phyloP scores from a whole-genome alignment of 2,113 vertebrate species.

The Sander lucioperca region DNA sequence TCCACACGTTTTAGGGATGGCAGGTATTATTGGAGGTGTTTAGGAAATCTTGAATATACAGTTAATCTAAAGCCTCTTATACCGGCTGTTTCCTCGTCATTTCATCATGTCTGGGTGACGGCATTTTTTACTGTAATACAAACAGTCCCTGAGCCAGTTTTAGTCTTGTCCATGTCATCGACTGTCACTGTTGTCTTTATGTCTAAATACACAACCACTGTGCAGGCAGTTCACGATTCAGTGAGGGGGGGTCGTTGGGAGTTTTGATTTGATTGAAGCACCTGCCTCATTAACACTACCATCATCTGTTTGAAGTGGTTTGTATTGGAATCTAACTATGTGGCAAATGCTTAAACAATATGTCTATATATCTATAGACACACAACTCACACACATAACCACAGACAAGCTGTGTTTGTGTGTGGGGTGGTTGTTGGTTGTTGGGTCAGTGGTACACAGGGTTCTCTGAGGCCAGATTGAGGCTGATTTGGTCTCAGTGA shows the following conservation, averaged over 20 bases:
- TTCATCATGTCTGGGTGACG: slow-evolving; percentile 33
- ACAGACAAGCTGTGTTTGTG: slow-evolving; percentile 57
- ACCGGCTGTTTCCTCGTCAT: slow-evolving; percentile 21
- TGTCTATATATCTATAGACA: background rate
- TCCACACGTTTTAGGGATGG: slow-evolving; percentile 52
- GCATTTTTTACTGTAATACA: background rate
- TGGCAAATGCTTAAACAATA: slow-evolving; percentile 1
- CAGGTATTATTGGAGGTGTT: slow-evolving; percentile 60
- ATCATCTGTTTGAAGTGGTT: slow-evolving; percentile 1
- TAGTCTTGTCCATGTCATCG: no score
- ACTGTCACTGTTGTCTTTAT: no score
- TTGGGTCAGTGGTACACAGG: slow-evolving; percentile 62
- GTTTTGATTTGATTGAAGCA: background rate
- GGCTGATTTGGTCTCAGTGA: slow-evolving; percentile 81
- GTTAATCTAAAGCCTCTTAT: slow-evolving; percentile 59
- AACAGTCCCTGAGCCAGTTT: slow-evolving; percentile 4
- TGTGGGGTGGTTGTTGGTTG: slow-evolving; percentile 47
- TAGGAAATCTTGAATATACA: slow-evolving; percentile 43
- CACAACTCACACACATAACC: slow-evolving; percentile 7
- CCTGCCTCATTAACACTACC: background rate
- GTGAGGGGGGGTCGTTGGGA: background rate
- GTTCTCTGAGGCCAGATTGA: slow-evolving; percentile 73
- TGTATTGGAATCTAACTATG: background rate
- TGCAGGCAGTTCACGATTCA: background rate
- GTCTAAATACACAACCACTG: background rate